phyloP scores from a whole-genome alignment of 2,888 invertebrate genomes.

The Ophion ellenae region DNA sequence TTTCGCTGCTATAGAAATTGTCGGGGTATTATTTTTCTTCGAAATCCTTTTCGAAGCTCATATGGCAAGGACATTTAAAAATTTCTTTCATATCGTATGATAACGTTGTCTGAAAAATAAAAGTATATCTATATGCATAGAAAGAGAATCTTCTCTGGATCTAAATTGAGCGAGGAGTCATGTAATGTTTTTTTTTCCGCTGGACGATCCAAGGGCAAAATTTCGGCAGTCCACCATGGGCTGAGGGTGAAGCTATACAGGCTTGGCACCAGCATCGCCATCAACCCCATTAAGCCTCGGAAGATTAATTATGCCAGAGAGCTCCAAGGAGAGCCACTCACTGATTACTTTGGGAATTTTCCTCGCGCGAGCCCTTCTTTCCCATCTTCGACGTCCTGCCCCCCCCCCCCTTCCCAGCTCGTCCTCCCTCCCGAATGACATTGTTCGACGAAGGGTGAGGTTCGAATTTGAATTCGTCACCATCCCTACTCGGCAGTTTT shows the following conservation, averaged over 20 bases:
- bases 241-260: conserved; percentile 49
- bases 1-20: neutral
- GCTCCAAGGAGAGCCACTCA: conserved; percentile 70
- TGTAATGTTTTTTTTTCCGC: conserved; percentile 36
- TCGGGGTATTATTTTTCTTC: neutral
- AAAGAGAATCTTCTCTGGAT: neutral
- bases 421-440: conserved; percentile 53
- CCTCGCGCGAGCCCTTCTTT: conserved; percentile 67
- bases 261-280: conserved; percentile 60
- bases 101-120: neutral
- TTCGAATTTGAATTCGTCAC: conserved; percentile 74
- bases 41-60: neutral
- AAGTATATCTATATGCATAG: neutral
- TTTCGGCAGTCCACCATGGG: conserved; percentile 58
- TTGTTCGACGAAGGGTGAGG: conserved; percentile 68
- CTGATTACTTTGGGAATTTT: conserved; percentile 74
- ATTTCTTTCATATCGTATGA: neutral
- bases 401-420: conserved; percentile 19
- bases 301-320: conserved; percentile 73
- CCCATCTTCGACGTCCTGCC: conserved; percentile 63
- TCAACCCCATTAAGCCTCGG: conserved; percentile 67
- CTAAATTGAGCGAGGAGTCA: neutral
- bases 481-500: conserved; percentile 59
- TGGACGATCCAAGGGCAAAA: conserved; percentile 48
- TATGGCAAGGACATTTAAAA: neutral